Percentiles rank a stretch among this genome's conserved stretches.
Evolutionary conservation across 2,113 vertebrate species (phyloP).

Genomic region (Ahaetulla prasina): DNA sequence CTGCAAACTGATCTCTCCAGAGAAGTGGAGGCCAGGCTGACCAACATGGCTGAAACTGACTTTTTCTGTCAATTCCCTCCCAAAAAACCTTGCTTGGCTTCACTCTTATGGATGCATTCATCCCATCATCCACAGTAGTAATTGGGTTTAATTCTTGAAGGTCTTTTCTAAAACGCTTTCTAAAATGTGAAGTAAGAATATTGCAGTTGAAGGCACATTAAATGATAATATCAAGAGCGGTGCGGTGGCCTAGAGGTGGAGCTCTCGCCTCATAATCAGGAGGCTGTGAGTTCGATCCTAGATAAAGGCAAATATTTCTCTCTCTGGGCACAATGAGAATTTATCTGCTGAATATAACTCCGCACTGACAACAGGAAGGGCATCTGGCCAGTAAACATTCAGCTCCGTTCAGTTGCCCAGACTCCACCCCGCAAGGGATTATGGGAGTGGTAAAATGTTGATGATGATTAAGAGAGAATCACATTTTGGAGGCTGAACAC

Average conservation of each 20-base stretch:
- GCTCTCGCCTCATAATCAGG: too few relatives aligned
- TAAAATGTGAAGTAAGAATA: neutral
- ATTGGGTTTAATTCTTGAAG: neutral
- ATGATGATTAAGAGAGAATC: neutral
- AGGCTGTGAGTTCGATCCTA: too few relatives aligned
- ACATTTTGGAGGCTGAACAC: neutral
- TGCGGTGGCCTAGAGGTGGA: too few relatives aligned
- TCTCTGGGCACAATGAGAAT: too few relatives aligned
- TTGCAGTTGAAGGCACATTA: neutral
- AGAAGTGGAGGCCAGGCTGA: neutral
- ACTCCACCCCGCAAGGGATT: too few relatives aligned
- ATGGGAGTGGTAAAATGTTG: too few relatives aligned
- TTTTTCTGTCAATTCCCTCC: neutral
- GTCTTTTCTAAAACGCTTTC: neutral
- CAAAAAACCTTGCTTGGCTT: neutral
- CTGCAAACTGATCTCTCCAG: neutral
- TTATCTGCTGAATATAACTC: too few relatives aligned
- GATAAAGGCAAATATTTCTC: too few relatives aligned
- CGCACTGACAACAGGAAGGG: too few relatives aligned
- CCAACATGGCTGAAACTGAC: neutral
- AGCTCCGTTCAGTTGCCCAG: too few relatives aligned
- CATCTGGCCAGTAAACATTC: too few relatives aligned
- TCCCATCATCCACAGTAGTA: neutral
- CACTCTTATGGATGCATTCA: neutral
- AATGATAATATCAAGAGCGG: neutral